Percentiles rank a stretch among this genome's conserved stretches.
Evolutionary conservation across 1,140 invertebrate species (phyloP).

Genomic region (Metaphire vulgaris): DNA sequence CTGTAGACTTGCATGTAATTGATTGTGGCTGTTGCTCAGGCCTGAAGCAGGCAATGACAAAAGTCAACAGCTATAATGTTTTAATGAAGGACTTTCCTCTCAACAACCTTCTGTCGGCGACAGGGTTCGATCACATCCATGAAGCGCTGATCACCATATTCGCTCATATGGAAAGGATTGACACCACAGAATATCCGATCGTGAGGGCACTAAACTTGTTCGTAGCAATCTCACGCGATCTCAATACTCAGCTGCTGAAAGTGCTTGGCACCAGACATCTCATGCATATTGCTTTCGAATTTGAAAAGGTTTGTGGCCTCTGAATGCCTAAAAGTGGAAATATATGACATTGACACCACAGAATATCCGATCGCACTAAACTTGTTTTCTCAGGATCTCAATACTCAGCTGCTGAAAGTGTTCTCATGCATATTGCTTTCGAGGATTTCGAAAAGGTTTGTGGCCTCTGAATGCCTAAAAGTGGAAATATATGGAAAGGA

Average conservation of each 20-base stretch:
- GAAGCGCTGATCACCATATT: constrained; percentile 83
- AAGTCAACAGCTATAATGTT: constrained; percentile 95
- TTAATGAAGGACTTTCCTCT: constrained; percentile 99
- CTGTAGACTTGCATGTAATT: too few species aligned
- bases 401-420: constrained; percentile 84
- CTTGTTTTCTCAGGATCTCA: constrained; percentile 88
- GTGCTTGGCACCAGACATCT: constrained; percentile 80
- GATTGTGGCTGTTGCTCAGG: too few species aligned
- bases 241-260: constrained; percentile 87
- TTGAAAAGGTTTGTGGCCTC: too few species aligned
- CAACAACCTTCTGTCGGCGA: constrained; percentile 92
- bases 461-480: too few species aligned
- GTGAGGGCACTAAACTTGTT: constrained; percentile 84
- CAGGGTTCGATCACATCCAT: constrained; percentile 86
- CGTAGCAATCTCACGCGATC: constrained; percentile 93
- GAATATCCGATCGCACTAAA: constrained; percentile 94
- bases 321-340: too few species aligned
- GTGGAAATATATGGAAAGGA: constrained; percentile 92
- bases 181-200: constrained; percentile 96
- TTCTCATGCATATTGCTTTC: constrained; percentile 94
- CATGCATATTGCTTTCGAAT: too few species aligned
- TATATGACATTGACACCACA: constrained; percentile 89
- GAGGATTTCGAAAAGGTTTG: constrained; percentile 87
- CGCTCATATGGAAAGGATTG: constrained; percentile 86
- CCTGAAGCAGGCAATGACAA: constrained; percentile 90